Base-by-base conservation (phyloP, 2,888 invertebrate species). In the Xylophagus ater region DNA sequence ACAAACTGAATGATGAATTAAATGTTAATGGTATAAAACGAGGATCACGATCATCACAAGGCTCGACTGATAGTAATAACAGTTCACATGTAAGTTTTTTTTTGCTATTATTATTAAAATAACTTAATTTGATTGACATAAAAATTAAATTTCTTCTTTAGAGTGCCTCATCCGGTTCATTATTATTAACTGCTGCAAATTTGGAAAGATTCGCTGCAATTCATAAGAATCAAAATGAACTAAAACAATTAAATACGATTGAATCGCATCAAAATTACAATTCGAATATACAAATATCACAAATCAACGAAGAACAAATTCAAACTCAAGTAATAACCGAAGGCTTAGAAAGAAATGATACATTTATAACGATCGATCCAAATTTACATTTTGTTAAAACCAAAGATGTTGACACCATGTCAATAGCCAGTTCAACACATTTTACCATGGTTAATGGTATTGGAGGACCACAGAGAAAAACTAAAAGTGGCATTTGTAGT, bases 401-500 rank as follows among this genome's bases (percentile, higher is more conserved):
- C 67, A 51, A 72, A 73, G 58, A 71, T 70, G 51, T 66, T 65
- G 86, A 86, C 59, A 72, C 74, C 35, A 72, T 74, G 42, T 86
- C 86, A 25, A 70, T 85, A 43, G 86, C 85, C 37, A 86, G 86
- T 65, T 86, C 86, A 44, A 86, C 82, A 56, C 86, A 87, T 63
- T 87, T 87, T 60, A 87, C 87, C 9, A 82, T 87, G 39, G 81
- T 87, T 44, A 86, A 86, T 58, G 81, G 81, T 39, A 74, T 79
- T 51, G 74, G 76, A 38, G 73, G 78, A 53, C 71, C 72, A 45
- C 59, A 62, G 35, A 73, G 76, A 56, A 67, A 72, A 45, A 70
- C 69, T 45, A 76, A 78, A 54, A 72, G 72, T 48, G 80, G 78
- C 55, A 83, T 83, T 59, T 85, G 83, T 60, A 72, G 77, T 56